Base-by-base conservation (phyloP, 2,888 invertebrate genomes). In the Drosophila robusta region DNA sequence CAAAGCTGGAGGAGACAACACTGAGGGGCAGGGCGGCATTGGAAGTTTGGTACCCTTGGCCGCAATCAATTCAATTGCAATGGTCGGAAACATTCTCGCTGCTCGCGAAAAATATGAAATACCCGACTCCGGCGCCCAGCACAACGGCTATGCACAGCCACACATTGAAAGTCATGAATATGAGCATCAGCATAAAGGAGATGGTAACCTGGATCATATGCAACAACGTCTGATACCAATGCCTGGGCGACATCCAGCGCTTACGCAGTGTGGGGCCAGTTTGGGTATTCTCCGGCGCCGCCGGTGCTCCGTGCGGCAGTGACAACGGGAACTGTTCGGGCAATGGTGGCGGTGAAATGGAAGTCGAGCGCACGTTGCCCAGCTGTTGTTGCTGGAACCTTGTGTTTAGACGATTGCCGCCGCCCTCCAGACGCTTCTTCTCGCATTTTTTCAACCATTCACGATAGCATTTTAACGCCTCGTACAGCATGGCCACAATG, bases 111-210 rank as follows among this genome's bases (percentile, higher is more conserved):
- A 98, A 98, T 55, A 98, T 93, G 93, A 98, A 98, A 93, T 98
- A 98, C 22, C 98, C 98, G 4, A 95, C 94, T 0, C 96, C 97
- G 1, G 97, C 97, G 22, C 98, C 98, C 1, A 96, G 89, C 0
- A 97, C 95, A 1, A 98, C 96, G 0, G 97, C 96, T 36, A 96
- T 90, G 91, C 98, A 98, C 58, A 98, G 93, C 97, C 97, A 98
- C 22, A 95, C 95, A 91, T 98, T 98, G 94, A 97, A 98, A 1
- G 98, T 98, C 98, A 98, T 98, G 92, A 98, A 98, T 78, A 98
- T 96, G 91, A 98, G 93, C 98, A 98, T 98, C 50, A 98, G 93
- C 92, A 98, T 95, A 92, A 98, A 98, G 77, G 97, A 97, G 69
- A 98, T 93, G 54, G 97, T 94, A 84, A 98, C 96, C 93, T 98